Conservation (phyloP, 2,113 vertebrate genomes). For the Mastomys natalensis region DNA sequence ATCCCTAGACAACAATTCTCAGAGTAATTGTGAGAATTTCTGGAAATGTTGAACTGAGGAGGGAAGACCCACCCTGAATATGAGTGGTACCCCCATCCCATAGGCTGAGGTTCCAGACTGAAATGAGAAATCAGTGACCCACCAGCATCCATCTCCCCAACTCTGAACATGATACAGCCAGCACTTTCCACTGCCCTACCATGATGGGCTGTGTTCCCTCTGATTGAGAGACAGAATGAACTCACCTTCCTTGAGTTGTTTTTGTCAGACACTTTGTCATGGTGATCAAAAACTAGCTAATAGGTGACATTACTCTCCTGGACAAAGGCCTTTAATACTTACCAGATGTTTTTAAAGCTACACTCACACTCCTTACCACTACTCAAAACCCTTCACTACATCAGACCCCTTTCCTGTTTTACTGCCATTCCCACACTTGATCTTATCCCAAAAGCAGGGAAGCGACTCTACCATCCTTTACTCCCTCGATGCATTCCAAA, state of each 20-base stretch:
- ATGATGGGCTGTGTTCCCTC: neutral
- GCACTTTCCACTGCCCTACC: neutral
- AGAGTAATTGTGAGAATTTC: neutral
- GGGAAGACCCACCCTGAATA: neutral
- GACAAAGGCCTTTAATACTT: neutral
- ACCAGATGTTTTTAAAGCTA: neutral
- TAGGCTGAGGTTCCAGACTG: neutral
- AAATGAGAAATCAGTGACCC: neutral
- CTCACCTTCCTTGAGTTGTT: neutral
- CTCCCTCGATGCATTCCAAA: neutral
- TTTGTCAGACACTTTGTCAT: neutral
- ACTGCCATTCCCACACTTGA: neutral
- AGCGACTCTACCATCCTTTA: neutral
- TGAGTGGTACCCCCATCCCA: neutral
- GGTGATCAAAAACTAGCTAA: neutral
- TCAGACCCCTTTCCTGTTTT: neutral
- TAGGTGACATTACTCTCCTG: neutral
- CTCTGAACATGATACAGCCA: too few species aligned
- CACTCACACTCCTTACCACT: neutral
- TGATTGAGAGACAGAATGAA: neutral
- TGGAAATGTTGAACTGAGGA: neutral
- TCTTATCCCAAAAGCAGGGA: neutral
- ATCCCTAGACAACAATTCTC: too few species aligned
- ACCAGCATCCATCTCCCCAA: neutral
- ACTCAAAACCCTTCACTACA: neutral